These are phyloP conservation scores for Pempheris klunzingeri DNA, from an alignment of 2,797 vertebrate species.

Conservation along the genomic window DNA sequence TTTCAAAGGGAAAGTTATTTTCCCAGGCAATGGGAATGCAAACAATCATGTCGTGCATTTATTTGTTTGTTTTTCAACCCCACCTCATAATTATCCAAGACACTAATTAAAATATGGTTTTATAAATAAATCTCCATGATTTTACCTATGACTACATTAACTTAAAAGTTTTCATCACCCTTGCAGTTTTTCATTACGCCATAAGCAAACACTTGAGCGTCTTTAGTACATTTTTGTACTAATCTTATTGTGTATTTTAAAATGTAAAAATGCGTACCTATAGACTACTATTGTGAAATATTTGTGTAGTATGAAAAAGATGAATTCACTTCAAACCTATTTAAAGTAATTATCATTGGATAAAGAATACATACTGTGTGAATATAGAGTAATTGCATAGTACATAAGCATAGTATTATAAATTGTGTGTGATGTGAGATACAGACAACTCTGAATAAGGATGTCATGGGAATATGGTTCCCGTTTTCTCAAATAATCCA, in stretches of 20 bases:
- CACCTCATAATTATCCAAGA: constrained; percentile 75
- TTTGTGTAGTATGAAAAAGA: background rate
- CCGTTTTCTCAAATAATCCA: constrained; percentile 62
- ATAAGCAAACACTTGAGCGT: background rate
- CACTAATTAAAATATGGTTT: constrained; percentile 78
- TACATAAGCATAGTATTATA: background rate
- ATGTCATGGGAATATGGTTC: constrained; percentile 57
- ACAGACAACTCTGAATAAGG: constrained; percentile 30
- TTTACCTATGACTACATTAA: constrained; percentile 71
- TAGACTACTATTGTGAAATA: background rate
- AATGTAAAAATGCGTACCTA: background rate
- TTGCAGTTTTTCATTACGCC: background rate
- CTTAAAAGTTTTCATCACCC: constrained; percentile 60
- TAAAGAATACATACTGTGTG: background rate
- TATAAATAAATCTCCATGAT: constrained; percentile 78
- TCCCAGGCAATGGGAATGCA: constrained; percentile 74
- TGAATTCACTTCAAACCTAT: no score
- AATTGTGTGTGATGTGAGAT: constrained; percentile 37
- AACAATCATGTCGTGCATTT: constrained; percentile 76
- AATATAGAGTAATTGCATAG: background rate
- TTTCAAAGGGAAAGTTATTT: constrained; percentile 82
- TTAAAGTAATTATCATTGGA: background rate
- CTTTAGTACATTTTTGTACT: constrained; percentile 6
- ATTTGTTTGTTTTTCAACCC: constrained; percentile 74
- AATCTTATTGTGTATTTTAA: background rate